A percentile compares a stretch with the other conserved stretches of the same genome.
Conservation (phyloP, 2,888 invertebrate genomes). For the Clivina fossor region DNA sequence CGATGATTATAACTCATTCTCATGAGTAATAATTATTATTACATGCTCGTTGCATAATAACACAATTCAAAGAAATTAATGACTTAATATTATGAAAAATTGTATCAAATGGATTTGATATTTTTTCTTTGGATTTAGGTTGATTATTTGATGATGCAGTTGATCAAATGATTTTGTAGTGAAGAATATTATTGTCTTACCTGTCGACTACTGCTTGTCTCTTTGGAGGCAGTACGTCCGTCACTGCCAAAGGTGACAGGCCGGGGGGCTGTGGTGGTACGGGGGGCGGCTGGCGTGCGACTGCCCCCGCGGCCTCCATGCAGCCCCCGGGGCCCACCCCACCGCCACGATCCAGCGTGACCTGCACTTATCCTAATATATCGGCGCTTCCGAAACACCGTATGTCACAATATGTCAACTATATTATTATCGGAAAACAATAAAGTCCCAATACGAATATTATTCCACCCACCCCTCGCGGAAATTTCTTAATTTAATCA, state of each 20-base stretch:
- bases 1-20: too few species aligned
- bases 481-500: slow-evolving; percentile 1
- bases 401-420: slow-evolving; percentile 26
- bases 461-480: neutral
- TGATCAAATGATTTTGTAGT: too few species aligned
- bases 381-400: slow-evolving; percentile 14
- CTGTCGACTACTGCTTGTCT: slow-evolving; percentile 83
- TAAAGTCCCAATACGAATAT: too few species aligned
- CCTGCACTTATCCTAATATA: slow-evolving; percentile 35
- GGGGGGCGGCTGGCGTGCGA: slow-evolving; percentile 67
- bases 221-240: slow-evolving; percentile 75
- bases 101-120: too few species aligned
- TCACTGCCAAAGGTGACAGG: slow-evolving; percentile 63
- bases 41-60: too few species aligned
- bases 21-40: too few species aligned
- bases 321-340: slow-evolving; percentile 68
- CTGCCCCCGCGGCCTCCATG: slow-evolving; percentile 74
- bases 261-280: slow-evolving; percentile 64
- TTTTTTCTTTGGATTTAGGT: too few species aligned
- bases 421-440: neutral
- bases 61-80: too few species aligned
- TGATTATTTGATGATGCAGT: too few species aligned
- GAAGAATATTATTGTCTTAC: too few species aligned
- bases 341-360: slow-evolving; percentile 55
- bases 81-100: too few species aligned